Base-by-base conservation (phyloP, 2,797 vertebrate genomes). In the Novumbra hubbsi region DNA sequence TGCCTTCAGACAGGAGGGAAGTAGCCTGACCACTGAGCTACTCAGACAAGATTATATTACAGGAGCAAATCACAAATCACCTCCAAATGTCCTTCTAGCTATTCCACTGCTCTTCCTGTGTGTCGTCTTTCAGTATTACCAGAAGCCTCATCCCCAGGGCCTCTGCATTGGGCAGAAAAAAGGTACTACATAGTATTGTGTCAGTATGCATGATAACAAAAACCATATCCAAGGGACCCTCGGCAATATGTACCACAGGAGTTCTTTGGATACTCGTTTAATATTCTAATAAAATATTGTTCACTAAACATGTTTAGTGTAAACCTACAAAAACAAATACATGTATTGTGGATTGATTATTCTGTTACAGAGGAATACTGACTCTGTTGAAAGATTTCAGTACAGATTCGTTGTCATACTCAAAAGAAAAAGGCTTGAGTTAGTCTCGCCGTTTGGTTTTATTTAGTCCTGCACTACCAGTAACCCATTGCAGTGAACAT, bases 81-180 rank as follows among this genome's bases (percentile, higher is more conserved):
- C 89, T 91, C 77, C 67, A 91, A 85, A 83, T 38, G 87, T 84
- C 91, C 88, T 90, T 78, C 41, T 45, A 70, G 45, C 66, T 62
- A 12, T 71, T 72, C 7, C 17, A 55, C 9, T 30, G 45, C n/a
- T 68, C 49, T 71, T 45, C 15, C 24, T 63, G 24, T 72, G 65
- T 72, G 55, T 76, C 12, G 9, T 30, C 1, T 11, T 45, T 45
- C 41, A 45, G n/a, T 68, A 41, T 45, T 38, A 24, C n/a, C 12
- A 41, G 32, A 11, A 67, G 34, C n/a, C 34, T 67, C 55, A 60
- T 21, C 55, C 24, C 21, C 55, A 60, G 11, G 55, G 55, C 55
- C 55, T 24, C n/a, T 21, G 55, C 11, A 24, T 9, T 57, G 55
- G 9, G 21, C n/a, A 11, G 55, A 24, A 0, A 8, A 7, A n/a